Percentiles rank a stretch among this genome's conserved stretches.
phyloP scores from a whole-genome alignment of 2,888 invertebrate genomes.

The Miltochrista miniata region DNA sequence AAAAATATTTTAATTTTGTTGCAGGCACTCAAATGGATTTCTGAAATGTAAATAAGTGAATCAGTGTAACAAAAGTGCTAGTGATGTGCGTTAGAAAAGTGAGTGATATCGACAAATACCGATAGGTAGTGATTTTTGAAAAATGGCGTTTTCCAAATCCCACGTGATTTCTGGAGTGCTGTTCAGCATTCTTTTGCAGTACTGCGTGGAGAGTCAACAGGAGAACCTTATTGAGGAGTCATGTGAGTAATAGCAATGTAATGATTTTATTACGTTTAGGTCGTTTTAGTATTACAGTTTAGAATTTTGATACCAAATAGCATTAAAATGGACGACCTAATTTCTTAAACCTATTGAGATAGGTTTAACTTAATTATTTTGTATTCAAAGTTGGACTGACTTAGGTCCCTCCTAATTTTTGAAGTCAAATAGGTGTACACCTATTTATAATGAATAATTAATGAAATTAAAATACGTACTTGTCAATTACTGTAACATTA shows the following conservation, averaged over 20 bases:
- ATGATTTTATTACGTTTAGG: background rate
- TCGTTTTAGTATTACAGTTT: no score
- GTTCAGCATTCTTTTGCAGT: slow-evolving; percentile 57
- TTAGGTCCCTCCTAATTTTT: no score
- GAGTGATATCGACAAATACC: slow-evolving; percentile 41
- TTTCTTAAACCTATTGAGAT: no score
- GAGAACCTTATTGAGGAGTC: slow-evolving; percentile 74
- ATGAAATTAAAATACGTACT: no score
- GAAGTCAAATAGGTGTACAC: no score
- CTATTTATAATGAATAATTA: no score
- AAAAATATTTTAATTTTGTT: slow-evolving; percentile 29
- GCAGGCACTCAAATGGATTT: slow-evolving; percentile 27
- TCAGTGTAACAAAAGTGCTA: slow-evolving; percentile 34
- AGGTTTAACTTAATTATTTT: no score
- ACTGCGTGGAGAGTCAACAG: slow-evolving; percentile 64
- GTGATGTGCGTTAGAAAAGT: slow-evolving; percentile 47
- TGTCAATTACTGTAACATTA: no score
- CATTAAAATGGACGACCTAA: no score
- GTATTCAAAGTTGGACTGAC: no score
- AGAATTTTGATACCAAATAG: no score
- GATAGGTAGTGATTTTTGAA: slow-evolving; percentile 43
- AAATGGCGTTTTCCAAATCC: slow-evolving; percentile 51
- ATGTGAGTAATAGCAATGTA: slow-evolving; percentile 50
- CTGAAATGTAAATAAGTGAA: slow-evolving; percentile 3
- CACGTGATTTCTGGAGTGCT: slow-evolving; percentile 54